Evolutionary conservation across 2,113 vertebrate species (phyloP), one percentile per base, ranked within the genome.

Genomic region (Ciconia boyciana): DNA sequence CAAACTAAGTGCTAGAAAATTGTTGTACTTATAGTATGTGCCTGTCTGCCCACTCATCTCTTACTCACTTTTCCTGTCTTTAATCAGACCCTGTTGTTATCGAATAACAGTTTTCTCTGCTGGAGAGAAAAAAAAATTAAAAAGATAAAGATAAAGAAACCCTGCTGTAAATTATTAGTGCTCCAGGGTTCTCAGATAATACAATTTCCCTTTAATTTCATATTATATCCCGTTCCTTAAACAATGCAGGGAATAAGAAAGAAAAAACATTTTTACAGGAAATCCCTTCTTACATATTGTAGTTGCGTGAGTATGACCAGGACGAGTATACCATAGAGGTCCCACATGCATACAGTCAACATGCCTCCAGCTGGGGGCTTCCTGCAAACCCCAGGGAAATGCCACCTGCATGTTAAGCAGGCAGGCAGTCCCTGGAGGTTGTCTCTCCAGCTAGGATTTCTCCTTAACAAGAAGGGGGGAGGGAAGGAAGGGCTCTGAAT

Each of bases 381-480:
- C 83, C 96, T 85, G 31, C 94, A 97, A 79, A 52, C 62, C 96
- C 96, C 91, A 62, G 70, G 92, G 94, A 96, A 94, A 43, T 76
- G 91, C 74, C 80, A 94, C 91, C 91, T 90, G 97, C 97, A 96
- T 96, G 94, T 87, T 84, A 96, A 98, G 96, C 90, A 97, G 85
- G 46, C n/a, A 92, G 82, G 81, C 77, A 25, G 74, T 2, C 95
- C 93, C 93, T 94, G 64, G 93, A 87, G 94, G 25, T 21, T 74
- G 36, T 15, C 62, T 77, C 54, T 93, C 57, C 69, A 71, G 61
- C 61, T 72, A 80, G 32, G 36, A 49, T 92, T 74, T 55, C 82
- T 79, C 75, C 86, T 88, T 91, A 85, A 92, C 16, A 3, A 89
- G 82, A 74, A 83, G 34, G 54, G 54, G 48, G 82, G 49, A 78